Percentiles rank a stretch among this genome's conserved stretches.
Conservation (phyloP, 2,888 invertebrate species). For the Cactoblastis cactorum region DNA sequence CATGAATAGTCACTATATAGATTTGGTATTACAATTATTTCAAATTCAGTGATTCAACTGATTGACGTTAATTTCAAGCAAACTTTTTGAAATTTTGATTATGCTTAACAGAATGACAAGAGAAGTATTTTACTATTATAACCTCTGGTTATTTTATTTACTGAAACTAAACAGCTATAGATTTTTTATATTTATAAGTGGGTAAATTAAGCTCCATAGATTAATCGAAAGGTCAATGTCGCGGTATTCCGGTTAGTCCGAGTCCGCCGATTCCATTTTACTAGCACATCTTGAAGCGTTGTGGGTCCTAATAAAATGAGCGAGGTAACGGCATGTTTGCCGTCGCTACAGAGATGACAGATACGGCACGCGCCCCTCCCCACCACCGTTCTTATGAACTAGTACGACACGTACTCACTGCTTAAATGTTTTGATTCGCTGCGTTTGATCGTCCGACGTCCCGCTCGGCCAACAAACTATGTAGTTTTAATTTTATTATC, state of each 20-base stretch:
- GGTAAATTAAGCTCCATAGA: no score
- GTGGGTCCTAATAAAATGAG: constrained; percentile 70
- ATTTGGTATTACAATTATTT: not conserved
- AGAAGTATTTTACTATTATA: no score
- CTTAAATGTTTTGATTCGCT: constrained; percentile 2
- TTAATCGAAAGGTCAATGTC: not conserved
- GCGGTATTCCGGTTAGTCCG: not conserved
- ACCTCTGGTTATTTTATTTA: no score
- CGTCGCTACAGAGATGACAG: constrained; percentile 67
- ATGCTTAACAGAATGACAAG: no score
- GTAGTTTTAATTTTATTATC: no score
- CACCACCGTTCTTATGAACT: constrained; percentile 55
- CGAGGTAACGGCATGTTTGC: constrained; percentile 72
- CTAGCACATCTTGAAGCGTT: constrained; percentile 48
- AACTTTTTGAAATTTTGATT: no score
- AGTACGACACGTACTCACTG: constrained; percentile 18
- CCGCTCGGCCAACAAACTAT: no score
- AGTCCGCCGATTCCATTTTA: constrained; percentile 33
- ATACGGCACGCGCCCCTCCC: constrained; percentile 65
- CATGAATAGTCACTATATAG: no score
- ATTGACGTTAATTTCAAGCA: no score
- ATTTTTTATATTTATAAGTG: no score
- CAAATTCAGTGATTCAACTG: no score
- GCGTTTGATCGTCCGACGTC: not conserved
- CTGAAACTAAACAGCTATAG: no score